Evolutionary conservation across 1,140 invertebrate genomes (phyloP).

Genomic region (Camponotus floridanus): DNA sequence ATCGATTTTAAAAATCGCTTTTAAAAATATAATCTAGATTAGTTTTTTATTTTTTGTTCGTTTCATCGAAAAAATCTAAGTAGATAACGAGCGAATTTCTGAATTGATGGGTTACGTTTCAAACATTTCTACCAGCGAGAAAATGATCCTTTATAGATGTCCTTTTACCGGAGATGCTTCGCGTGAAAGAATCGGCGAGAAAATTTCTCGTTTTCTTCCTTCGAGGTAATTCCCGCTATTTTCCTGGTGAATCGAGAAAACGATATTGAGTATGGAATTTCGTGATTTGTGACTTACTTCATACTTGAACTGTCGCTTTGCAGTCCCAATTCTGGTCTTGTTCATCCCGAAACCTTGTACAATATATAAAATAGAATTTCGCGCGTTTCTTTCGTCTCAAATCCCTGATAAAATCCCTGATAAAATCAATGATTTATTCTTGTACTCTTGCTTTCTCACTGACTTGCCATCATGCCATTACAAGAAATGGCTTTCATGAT

Average conservation of each 20-base stretch:
- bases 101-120: neutral
- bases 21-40: neutral
- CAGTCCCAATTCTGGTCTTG: neutral
- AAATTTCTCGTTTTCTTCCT: neutral
- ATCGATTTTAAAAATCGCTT: neutral
- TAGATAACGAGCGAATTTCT: neutral
- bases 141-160: neutral
- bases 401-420: neutral
- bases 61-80: neutral
- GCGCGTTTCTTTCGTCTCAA: neutral
- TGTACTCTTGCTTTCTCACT: neutral
- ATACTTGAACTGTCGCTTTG: neutral
- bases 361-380: conserved; percentile 30
- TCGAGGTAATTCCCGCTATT: conserved; percentile 37
- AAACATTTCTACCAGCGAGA: neutral
- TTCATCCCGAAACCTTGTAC: neutral
- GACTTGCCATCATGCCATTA: neutral
- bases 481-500: too few relatives aligned
- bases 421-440: neutral
- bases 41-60: neutral
- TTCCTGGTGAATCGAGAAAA: conserved; percentile 10
- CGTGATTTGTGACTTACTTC: conserved; percentile 34
- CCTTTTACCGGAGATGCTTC: neutral
- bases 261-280: neutral
- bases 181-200: conserved; percentile 25